Base-by-base conservation (phyloP, 2,797 vertebrate species). In the Hafferia zeledoni region DNA sequence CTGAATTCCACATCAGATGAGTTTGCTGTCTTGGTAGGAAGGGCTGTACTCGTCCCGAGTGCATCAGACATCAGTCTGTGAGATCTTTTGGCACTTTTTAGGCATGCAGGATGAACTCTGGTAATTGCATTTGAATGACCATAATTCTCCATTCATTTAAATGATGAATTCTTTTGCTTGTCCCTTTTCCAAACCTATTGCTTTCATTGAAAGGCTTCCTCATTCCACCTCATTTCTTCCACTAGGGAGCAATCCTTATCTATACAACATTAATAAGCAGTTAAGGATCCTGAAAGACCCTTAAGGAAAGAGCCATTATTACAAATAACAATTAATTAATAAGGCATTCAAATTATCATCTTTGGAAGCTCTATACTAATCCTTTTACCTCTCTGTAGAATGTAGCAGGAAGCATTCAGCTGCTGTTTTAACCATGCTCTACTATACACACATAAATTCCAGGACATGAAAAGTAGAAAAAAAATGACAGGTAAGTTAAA, bases 301-400 rank as follows among this genome's bases (percentile, higher is more conserved):
- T 84, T 87, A 93, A 95, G 90, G 83, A 95, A 90, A 90, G 65
- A 94, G 35, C 61, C 69, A 65, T 96, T 95, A 91, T 91, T 92
- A 52, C 83, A 92, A 95, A 94, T 97, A 95, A 93, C 81, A 90
- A 94, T 94, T 92, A 94, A 94, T 97, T 93, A 97, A 96, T 94
- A 94, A 84, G 95, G 75, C 91, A 94, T 86, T 94, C 60, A 92
- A 94, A 96, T 94, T 14, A 95, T 81, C 90, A 87, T 93, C 90
- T 91, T 94, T 90, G 63, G 41, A 83, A 94, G 85, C 79, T 94
- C 91, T 93, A 87, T 87, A 78, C 76, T 93, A 92, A 93, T 94
- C 77, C 75, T 90, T 95, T 93, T 93, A 94, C 79, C 33, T 89
- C 57, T 80, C 77, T 67, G 72, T 60, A 84, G 57, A 95, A 72